phyloP scores from a whole-genome alignment of 1,140 invertebrate species.

The Drosophila eugracilis region DNA sequence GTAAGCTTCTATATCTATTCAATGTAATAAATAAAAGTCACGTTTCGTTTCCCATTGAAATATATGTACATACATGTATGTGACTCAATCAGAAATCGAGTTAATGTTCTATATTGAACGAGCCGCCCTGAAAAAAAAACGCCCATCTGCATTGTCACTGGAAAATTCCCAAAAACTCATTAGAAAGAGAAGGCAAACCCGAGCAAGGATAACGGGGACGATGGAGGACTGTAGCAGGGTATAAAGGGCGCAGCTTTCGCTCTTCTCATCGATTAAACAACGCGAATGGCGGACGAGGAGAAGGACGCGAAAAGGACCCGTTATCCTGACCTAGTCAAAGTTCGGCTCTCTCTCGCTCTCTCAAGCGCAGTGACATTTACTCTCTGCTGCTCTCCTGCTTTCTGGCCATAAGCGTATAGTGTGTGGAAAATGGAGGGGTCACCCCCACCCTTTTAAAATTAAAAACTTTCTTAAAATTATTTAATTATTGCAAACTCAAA shows the following conservation, averaged over 20 bases:
- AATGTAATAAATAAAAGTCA: not conserved
- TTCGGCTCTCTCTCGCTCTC: conserved; percentile 16
- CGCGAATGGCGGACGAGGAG: conserved; percentile 12
- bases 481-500: conserved; percentile 1
- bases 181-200: conserved; percentile 1
- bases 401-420: conserved; percentile 1
- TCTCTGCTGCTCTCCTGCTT: not conserved
- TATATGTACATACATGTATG: conserved; percentile 3
- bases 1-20: not conserved
- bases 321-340: conserved; percentile 73
- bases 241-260: conserved; percentile 22
- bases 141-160: conserved; percentile 35
- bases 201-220: not conserved
- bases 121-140: conserved; percentile 1
- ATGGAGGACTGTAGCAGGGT: conserved; percentile 1
- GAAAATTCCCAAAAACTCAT: conserved; percentile 68
- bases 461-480: not conserved
- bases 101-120: conserved; percentile 24
- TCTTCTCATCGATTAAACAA: conserved; percentile 72
- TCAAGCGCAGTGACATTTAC: conserved; percentile 3
- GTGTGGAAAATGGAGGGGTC: not conserved
- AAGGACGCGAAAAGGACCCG: conserved; percentile 3
- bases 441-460: not conserved
- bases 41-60: conserved; percentile 11
- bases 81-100: conserved; percentile 17